These are phyloP conservation scores for Promerops cafer DNA, from an alignment of 2,113 vertebrate genomes.

Conservation along the genomic window DNA sequence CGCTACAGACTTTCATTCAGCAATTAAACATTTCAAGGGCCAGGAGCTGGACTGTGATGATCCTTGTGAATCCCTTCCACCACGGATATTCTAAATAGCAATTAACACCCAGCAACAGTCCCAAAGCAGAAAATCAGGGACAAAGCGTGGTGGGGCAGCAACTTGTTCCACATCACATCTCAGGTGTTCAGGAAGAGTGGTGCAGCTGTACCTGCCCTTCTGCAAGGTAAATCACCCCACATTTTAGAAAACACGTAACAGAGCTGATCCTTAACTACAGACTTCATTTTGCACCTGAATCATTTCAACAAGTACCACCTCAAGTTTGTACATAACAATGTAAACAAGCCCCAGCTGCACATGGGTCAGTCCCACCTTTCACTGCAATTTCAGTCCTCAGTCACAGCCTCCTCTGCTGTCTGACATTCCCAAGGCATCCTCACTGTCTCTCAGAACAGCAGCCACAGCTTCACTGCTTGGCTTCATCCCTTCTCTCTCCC, in stretches of 20 bases:
- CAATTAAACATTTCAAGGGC: not conserved
- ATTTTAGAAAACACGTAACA: not conserved
- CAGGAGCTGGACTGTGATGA: not conserved
- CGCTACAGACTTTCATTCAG: not conserved
- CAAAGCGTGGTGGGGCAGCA: not conserved
- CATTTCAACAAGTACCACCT: not conserved
- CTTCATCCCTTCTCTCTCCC: not conserved
- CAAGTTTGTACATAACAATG: not conserved
- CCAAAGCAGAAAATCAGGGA: not conserved
- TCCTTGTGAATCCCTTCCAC: not conserved
- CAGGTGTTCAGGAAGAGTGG: not conserved
- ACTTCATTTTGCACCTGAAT: not conserved
- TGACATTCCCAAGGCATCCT: not conserved
- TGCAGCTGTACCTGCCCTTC: not conserved
- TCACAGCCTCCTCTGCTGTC: not conserved
- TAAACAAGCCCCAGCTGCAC: not conserved
- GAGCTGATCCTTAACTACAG: not conserved
- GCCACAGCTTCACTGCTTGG: not conserved
- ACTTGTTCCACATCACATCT: accelerated
- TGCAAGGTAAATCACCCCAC: not conserved
- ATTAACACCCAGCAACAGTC: not conserved
- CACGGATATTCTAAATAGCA: not conserved
- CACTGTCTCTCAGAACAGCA: not conserved
- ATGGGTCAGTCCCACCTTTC: not conserved
- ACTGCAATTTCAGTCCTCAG: not conserved